These are phyloP conservation scores for Rhynchophorus ferrugineus DNA, from an alignment of 1,140 invertebrate species.

Conservation along the genomic window DNA sequence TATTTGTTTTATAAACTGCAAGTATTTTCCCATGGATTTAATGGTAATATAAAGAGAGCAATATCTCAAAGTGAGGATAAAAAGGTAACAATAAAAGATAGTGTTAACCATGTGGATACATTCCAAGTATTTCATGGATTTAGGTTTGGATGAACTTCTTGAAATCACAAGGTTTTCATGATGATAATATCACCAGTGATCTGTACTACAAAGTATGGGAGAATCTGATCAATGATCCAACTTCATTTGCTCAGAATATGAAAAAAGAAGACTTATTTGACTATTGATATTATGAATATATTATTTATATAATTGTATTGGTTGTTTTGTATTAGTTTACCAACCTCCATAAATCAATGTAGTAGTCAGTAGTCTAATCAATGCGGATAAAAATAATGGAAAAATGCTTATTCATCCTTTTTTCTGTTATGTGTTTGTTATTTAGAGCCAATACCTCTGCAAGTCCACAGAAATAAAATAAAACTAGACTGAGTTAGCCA, in stretches of 20 bases:
- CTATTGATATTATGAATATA: constrained; percentile 9
- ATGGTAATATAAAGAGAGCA: constrained; percentile 25
- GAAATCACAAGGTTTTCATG: constrained; percentile 19
- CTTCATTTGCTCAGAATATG: constrained; percentile 29
- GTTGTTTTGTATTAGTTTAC: too few relatives aligned
- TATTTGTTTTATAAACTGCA: constrained; percentile 34
- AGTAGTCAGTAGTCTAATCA: too few relatives aligned
- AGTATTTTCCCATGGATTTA: constrained; percentile 28
- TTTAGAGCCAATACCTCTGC: too few relatives aligned
- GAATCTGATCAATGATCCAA: constrained; percentile 31
- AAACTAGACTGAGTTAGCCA: too few relatives aligned
- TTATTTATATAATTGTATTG: neutral
- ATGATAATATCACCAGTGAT: constrained; percentile 24
- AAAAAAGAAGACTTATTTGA: constrained; percentile 27
- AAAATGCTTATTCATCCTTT: too few relatives aligned
- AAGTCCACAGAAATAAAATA: too few relatives aligned
- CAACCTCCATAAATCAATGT: too few relatives aligned
- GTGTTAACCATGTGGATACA: neutral
- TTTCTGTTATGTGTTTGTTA: too few relatives aligned
- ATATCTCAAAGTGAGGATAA: constrained; percentile 20
- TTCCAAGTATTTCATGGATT: constrained; percentile 4
- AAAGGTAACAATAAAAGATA: constrained; percentile 8
- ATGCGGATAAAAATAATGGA: too few relatives aligned
- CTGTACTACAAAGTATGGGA: constrained; percentile 36
- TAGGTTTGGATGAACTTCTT: constrained; percentile 35